These are phyloP conservation scores for Drosophila gunungcola DNA, from an alignment of 1,140 invertebrate species.

Conservation along the genomic window DNA sequence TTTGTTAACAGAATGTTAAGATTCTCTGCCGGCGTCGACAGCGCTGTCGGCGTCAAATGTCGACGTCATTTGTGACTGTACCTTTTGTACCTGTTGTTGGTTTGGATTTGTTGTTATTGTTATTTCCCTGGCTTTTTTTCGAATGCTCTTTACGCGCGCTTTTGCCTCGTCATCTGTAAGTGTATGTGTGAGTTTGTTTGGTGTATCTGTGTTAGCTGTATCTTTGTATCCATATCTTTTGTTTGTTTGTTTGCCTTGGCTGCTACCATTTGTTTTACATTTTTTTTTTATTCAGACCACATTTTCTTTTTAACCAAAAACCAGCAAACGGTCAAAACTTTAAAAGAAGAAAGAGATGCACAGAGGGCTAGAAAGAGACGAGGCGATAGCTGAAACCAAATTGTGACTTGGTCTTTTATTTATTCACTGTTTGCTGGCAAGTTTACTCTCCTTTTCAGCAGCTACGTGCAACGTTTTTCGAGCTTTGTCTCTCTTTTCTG, in stretches of 20 bases:
- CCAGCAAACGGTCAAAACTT: slow-evolving; percentile 68
- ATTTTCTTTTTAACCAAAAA: slow-evolving; percentile 39
- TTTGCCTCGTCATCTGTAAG: slow-evolving; percentile 47
- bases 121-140: slow-evolving; percentile 62
- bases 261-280: slow-evolving; percentile 56
- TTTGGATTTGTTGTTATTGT: slow-evolving; percentile 48
- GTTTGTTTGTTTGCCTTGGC: slow-evolving; percentile 59
- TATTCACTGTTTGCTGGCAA: slow-evolving; percentile 70
- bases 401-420: slow-evolving; percentile 60
- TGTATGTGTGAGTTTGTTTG: slow-evolving; percentile 15
- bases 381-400: slow-evolving; percentile 12
- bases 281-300: slow-evolving; percentile 52
- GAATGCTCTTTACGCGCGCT: slow-evolving; percentile 77
- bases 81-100: slow-evolving; percentile 76
- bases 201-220: slow-evolving; percentile 61
- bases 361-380: not conserved
- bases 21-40: slow-evolving; percentile 13
- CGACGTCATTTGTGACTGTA: slow-evolving; percentile 67
- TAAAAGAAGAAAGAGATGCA: slow-evolving; percentile 29
- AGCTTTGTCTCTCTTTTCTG: slow-evolving; percentile 56
- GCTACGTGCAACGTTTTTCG: slow-evolving; percentile 57
- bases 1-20: slow-evolving; percentile 13
- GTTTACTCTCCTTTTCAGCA: slow-evolving; percentile 79
- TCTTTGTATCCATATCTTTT: slow-evolving; percentile 63
- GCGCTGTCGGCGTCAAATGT: slow-evolving; percentile 13